phyloP scores from a whole-genome alignment of 2,113 vertebrate genomes.

The Callopanchax toddi region DNA sequence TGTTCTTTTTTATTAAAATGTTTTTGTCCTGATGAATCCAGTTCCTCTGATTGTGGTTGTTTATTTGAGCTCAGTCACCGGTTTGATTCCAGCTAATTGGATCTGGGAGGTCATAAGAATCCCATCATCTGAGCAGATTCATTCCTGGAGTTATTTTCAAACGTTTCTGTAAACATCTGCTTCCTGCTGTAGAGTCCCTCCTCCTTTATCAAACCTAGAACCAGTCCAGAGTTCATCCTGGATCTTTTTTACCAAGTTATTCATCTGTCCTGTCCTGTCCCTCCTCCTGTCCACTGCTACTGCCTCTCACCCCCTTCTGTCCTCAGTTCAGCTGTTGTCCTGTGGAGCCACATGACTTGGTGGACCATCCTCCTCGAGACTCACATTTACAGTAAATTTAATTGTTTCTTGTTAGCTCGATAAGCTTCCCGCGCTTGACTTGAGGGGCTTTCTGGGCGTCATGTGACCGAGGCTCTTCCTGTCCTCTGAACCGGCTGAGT shows the following conservation, averaged over 20 bases:
- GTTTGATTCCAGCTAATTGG: constrained; percentile 16
- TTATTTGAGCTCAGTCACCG: constrained; percentile 2
- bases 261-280: no score
- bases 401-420: constrained; percentile 65
- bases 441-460: constrained; percentile 1
- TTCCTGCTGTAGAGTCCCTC: not conserved
- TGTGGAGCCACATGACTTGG: constrained; percentile 38
- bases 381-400: constrained; percentile 74
- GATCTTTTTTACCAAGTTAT: no score
- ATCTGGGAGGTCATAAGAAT: constrained; percentile 41
- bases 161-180: not conserved
- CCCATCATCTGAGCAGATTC: constrained; percentile 9
- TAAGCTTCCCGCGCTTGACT: constrained; percentile 35
- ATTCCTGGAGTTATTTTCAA: not conserved
- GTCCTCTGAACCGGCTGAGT: not conserved
- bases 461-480: constrained; percentile 29
- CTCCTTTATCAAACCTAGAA: not conserved
- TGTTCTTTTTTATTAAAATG: not conserved
- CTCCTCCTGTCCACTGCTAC: no score
- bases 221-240: not conserved
- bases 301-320: not conserved
- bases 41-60: constrained; percentile 14
- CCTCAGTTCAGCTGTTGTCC: constrained; percentile 12
- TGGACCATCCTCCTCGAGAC: constrained; percentile 52
- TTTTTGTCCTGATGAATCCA: constrained; percentile 13